A percentile compares a stretch with the other conserved stretches of the same genome.
These are phyloP conservation scores for Nephrotoma flavescens DNA, from an alignment of 2,888 invertebrate genomes.

Conservation along the genomic window DNA sequence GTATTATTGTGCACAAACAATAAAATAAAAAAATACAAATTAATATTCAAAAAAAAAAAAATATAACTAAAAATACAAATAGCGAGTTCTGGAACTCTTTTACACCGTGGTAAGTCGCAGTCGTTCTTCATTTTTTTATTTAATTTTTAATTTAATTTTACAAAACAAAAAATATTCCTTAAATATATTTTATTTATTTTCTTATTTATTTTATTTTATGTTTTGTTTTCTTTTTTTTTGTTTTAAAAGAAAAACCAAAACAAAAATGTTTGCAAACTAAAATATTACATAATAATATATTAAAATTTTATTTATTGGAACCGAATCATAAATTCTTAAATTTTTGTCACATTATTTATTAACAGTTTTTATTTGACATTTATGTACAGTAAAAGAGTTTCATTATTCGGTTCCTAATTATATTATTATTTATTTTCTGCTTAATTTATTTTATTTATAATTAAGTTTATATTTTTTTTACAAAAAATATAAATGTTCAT, in stretches of 20 bases:
- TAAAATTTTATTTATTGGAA: slow-evolving; percentile 12
- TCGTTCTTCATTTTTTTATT: slow-evolving; percentile 12
- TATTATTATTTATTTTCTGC: background rate
- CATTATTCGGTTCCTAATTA: slow-evolving; percentile 4
- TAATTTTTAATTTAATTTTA: slow-evolving; percentile 4
- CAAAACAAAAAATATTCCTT: slow-evolving; percentile 13
- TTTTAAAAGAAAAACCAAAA: slow-evolving; percentile 2
- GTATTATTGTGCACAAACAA: slow-evolving; percentile 24
- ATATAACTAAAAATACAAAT: slow-evolving; percentile 30
- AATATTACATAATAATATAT: background rate
- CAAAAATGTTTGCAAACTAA: background rate
- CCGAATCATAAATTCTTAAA: slow-evolving; percentile 12
- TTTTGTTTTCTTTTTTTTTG: slow-evolving; percentile 9
- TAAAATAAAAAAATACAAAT: slow-evolving; percentile 16
- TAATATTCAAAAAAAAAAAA: slow-evolving; percentile 11
- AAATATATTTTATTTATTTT: slow-evolving; percentile 13
- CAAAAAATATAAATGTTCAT: slow-evolving; percentile 12
- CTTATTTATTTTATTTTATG: background rate
- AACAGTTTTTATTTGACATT: background rate
- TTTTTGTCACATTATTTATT: background rate
- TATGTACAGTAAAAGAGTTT: slow-evolving; percentile 3
- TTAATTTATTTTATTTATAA: background rate
- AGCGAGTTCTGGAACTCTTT: slow-evolving; percentile 98
- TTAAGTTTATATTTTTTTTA: slow-evolving; percentile 9
- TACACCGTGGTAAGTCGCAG: slow-evolving; percentile 93